Conservation (phyloP, 37 sponge, comb jelly and placozoan species). For the Lycopodina hypogea region DNA sequence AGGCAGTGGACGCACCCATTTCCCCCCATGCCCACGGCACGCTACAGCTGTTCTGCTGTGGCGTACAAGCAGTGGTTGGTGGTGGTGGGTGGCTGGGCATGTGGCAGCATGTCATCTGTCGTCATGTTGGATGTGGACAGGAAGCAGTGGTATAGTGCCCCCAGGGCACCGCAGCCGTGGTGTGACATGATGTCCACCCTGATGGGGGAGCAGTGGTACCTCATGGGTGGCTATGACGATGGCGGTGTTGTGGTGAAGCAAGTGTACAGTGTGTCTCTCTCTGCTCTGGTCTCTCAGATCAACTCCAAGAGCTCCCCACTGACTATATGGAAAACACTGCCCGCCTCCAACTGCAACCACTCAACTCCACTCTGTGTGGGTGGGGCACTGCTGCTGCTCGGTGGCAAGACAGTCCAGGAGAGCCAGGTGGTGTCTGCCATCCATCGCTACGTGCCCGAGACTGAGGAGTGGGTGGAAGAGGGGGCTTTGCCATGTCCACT, state of each 20-base stretch:
- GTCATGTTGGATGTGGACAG: not conserved
- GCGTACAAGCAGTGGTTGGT: not conserved
- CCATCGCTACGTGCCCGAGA: conserved; percentile 16
- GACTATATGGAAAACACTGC: not conserved
- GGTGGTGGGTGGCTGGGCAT: conserved; percentile 2
- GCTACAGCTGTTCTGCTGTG: not conserved
- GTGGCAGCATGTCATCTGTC: not conserved
- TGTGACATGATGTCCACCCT: not conserved
- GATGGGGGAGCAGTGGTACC: not conserved
- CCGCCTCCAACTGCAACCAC: not conserved
- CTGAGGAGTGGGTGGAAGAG: conserved; percentile 7
- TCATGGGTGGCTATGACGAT: not conserved
- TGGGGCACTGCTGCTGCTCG: conserved; percentile 3
- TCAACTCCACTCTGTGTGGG: conserved; percentile 9
- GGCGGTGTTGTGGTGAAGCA: not conserved
- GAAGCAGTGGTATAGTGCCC: not conserved
- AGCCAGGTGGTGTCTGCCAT: not conserved
- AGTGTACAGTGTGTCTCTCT: conserved; percentile 5
- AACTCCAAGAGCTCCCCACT: not conserved
- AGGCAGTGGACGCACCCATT: conserved; percentile 17
- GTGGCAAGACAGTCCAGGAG: not conserved
- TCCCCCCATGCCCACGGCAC: conserved; percentile 26
- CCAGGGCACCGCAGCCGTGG: not conserved
- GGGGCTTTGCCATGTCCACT: conserved; percentile 7
- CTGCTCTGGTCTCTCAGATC: not conserved